Conservation (phyloP, 2,797 vertebrate genomes). For the Paratrypauchen microcephalus region DNA sequence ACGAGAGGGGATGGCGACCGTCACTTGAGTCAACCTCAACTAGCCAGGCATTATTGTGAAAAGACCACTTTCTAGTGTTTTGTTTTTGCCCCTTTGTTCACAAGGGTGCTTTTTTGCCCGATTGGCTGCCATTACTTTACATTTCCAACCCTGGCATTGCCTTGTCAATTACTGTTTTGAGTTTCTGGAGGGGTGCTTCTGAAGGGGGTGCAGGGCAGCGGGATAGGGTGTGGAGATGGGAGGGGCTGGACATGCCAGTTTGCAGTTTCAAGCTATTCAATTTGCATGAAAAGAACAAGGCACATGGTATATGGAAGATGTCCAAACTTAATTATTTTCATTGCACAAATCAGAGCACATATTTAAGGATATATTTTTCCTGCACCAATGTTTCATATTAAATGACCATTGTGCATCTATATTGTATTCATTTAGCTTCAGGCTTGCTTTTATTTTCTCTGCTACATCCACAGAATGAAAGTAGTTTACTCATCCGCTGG, state of each 20-base stretch:
- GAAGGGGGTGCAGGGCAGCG: not conserved
- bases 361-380: not conserved
- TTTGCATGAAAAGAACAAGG: not conserved
- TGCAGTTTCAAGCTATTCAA: slow-evolving; percentile 6
- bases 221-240: not conserved
- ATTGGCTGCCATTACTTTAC: too few species aligned
- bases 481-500: slow-evolving; percentile 29
- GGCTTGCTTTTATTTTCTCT: slow-evolving; percentile 7
- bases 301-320: not conserved
- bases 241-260: slow-evolving; percentile 5
- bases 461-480: slow-evolving; percentile 10
- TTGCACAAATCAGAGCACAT: not conserved
- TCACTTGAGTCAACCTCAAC: too few species aligned
- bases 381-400: not conserved
- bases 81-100: too few species aligned
- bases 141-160: too few species aligned
- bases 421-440: not conserved
- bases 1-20: too few species aligned
- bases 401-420: not conserved
- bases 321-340: not conserved
- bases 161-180: not conserved
- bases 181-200: not conserved
- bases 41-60: too few species aligned
- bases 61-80: too few species aligned
- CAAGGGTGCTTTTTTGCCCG: too few species aligned